Evolutionary conservation across 2,113 vertebrate species (phyloP).

Genomic region (Strix aluco): DNA sequence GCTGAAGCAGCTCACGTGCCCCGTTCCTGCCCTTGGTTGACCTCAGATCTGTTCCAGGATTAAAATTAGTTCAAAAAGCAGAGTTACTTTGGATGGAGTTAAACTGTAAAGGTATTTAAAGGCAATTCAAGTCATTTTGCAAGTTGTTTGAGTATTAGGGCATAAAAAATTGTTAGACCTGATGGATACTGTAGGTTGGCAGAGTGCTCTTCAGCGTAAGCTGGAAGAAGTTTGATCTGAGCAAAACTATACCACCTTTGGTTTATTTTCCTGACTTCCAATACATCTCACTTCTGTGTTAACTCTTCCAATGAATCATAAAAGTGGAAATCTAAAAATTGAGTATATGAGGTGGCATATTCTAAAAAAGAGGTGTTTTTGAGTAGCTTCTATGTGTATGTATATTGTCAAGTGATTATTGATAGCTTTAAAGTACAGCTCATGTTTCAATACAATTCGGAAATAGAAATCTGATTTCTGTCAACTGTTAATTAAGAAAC

Average conservation of each 20-base stretch:
- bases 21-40: background rate
- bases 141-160: background rate
- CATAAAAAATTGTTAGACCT: background rate
- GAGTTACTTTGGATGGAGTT: background rate
- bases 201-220: background rate
- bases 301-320: background rate
- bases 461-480: background rate
- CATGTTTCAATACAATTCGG: background rate
- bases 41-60: background rate
- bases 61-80: background rate
- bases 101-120: background rate
- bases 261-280: background rate
- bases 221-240: background rate
- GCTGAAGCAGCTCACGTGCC: background rate
- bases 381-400: background rate
- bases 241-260: background rate
- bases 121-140: background rate
- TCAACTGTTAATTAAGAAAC: background rate
- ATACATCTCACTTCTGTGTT: background rate
- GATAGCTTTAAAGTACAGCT: background rate
- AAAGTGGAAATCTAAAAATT: background rate
- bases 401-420: background rate
- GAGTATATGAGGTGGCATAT: background rate
- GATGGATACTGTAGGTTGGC: background rate
- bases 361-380: background rate